Base-by-base conservation (phyloP, 2,797 vertebrate species). In the Crocodylus rhombifer region DNA sequence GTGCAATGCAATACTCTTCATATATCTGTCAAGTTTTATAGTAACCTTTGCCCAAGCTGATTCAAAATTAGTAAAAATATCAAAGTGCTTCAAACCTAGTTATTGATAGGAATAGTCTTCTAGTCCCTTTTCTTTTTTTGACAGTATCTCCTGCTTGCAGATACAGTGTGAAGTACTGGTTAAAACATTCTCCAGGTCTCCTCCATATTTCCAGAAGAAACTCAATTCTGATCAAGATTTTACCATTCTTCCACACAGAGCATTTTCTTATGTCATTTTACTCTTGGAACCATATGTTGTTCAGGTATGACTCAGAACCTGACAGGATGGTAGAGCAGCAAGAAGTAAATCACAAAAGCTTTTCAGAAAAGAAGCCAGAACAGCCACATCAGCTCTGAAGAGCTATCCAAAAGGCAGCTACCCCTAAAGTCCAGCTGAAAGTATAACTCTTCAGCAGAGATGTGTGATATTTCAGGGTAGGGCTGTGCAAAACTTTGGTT, bases 271-370 rank as follows among this genome's bases (percentile, higher is more conserved):
- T 86, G 80, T 87, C 1, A 26, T 69, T 80, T 84, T 69, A 21
- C 11, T 30, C 20, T 69, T 51, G 6, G 57, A 57, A 92, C 61
- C 67, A 61, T 21, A 7, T 75, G 11, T 57, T 87, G 61, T 55
- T 82, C 51, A 88, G 80, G 85, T 60, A n/a, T 86, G 63, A 88
- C 65, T 25, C 42, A 30, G 30, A 7, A 79, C 87, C 92, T 89
- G 91, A 1, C 5, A 92, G n/a, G 61, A 30, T 26, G 21, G 81
- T 82, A 20, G 62, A 78, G n/a, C 42, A 80, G 9, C 63, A 84
- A 84, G 42, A 88, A 80, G 17, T 3, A 78, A 77, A 82, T 91
- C 42, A 14, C 80, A 13, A 26, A n/a, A 42, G 71, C 9, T 80
- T 7, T 73, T 61, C 14, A 78, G 73, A 92, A 80, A 2, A 90